A percentile compares a stretch with the other conserved stretches of the same genome.
phyloP scores from a whole-genome alignment of 2,113 vertebrate species.

The Scomber japonicus region DNA sequence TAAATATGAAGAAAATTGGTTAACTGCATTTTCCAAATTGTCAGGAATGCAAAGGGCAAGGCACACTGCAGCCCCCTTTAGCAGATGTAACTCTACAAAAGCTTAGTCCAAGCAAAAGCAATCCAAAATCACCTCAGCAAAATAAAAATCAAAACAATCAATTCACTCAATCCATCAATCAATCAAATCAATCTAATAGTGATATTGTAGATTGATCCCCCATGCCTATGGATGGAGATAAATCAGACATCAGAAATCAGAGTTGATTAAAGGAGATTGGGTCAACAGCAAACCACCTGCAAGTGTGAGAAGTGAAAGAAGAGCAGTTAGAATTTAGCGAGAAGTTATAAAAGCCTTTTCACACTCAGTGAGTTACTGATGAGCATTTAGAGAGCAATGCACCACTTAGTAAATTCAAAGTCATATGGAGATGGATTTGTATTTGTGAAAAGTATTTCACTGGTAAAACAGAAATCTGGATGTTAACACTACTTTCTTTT shows the following conservation, averaged over 20 bases:
- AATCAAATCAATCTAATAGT: slow-evolving; percentile 60
- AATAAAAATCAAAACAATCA: slow-evolving; percentile 1
- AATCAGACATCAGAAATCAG: slow-evolving; percentile 25
- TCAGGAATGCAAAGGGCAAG: slow-evolving; percentile 41
- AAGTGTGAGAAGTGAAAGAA: slow-evolving; percentile 26
- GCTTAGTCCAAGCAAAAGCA: slow-evolving; percentile 43
- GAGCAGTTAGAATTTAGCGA: slow-evolving; percentile 37
- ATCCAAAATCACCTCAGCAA: slow-evolving; percentile 28
- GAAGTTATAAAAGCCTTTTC: slow-evolving; percentile 25
- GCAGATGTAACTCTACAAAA: slow-evolving; percentile 24
- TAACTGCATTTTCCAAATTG: slow-evolving; percentile 23
- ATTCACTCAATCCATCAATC: slow-evolving; percentile 2
- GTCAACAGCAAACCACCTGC: slow-evolving; percentile 38
- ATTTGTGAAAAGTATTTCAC: background rate
- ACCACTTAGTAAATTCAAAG: background rate
- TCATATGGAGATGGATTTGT: background rate
- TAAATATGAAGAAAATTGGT: slow-evolving; percentile 24
- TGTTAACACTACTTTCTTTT: background rate
- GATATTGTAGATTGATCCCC: slow-evolving; percentile 61
- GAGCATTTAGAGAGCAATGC: slow-evolving; percentile 24
- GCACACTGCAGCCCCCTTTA: slow-evolving; percentile 15
- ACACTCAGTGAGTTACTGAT: slow-evolving; percentile 3
- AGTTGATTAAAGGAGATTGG: slow-evolving; percentile 37
- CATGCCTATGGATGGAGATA: slow-evolving; percentile 63
- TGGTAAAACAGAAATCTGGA: background rate